Base-by-base conservation (phyloP, 2,113 vertebrate species). In the Forbesichthys agassizii region DNA sequence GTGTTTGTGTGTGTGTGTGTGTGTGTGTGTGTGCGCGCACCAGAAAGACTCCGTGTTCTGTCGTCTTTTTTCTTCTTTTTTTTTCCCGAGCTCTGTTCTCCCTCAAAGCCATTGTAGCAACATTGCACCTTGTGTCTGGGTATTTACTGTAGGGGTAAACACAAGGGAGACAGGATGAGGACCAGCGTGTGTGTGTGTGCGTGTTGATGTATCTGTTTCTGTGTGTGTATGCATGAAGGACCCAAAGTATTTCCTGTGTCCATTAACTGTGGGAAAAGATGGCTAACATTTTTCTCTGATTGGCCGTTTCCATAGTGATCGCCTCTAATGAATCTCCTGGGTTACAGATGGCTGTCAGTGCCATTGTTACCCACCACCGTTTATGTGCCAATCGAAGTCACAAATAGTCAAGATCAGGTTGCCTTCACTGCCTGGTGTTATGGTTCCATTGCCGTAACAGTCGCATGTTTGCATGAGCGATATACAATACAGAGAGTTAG, bases 321-420 rank as follows among this genome's bases (percentile, higher is more conserved):
- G 90, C 91, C 89, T 84, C 92, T 96, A 95, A 96, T 95, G 94
- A 95, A 95, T 95, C 95, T 94, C 94, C 91, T 92, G 95, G 93
- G 95, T 94, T 95, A 93, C 94, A 92, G 93, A 86, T 82, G 80
- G 82, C 85, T 90, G 88, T 90, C 90, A 87, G 82, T 83, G 78
- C 78, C 64, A 80, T 87, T 82, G 84, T 79, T 94, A 93, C 89
- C 76, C 81, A 89, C 85, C 86, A 90, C 85, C 71, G 89, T 94
- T 94, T 88, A 92, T 85, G 74, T 92, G 86, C 93, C 82, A 93
- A 94, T 92, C 20, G 61, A 69, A 84, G 68, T 75, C 77, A 77
- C 75, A 78, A 77, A 82, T 59, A 68, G 73, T 71, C 16, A 71
- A 75, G 81, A 75, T 75, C 73, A 75, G 48, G n/a, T 42, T 84